Percentiles rank a stretch among this genome's conserved stretches.
Evolutionary conservation across 2,797 vertebrate genomes (phyloP).

Genomic region (Urosaurus nigricauda): DNA sequence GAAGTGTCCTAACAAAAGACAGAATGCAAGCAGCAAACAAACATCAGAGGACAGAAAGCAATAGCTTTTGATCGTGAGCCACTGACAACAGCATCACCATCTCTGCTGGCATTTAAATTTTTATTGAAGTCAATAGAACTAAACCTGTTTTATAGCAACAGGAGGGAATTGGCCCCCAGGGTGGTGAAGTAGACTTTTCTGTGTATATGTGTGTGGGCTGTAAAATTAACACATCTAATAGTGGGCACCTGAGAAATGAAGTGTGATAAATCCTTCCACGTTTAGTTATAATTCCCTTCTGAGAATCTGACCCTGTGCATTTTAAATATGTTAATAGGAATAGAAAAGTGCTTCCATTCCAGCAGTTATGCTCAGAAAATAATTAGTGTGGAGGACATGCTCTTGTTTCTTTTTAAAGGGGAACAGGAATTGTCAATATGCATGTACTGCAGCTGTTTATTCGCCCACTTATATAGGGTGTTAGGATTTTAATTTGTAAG

Average conservation of each 20-base stretch:
- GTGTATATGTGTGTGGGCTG: not conserved
- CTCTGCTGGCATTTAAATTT: not conserved
- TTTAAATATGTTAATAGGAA: slow-evolving; percentile 37
- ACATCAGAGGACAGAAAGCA: not conserved
- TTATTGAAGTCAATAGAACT: not conserved
- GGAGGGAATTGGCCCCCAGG: not conserved
- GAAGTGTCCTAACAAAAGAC: not conserved
- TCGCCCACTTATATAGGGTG: not conserved
- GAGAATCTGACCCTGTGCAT: slow-evolving; percentile 26
- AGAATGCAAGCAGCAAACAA: not conserved
- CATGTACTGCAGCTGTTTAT: not conserved
- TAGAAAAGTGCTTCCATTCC: slow-evolving; percentile 24
- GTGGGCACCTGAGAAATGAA: slow-evolving; percentile 22
- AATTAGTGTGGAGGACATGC: slow-evolving; percentile 34
- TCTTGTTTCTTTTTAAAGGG: slow-evolving; percentile 15
- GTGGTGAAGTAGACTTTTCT: not conserved
- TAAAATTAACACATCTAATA: slow-evolving; percentile 29
- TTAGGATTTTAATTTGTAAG: slow-evolving; percentile 20
- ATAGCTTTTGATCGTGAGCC: not conserved
- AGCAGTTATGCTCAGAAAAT: slow-evolving; percentile 28
- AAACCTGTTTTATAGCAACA: slow-evolving; percentile 16
- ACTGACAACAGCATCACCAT: not conserved
- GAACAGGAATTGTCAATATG: not conserved
- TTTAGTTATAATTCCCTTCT: not conserved
- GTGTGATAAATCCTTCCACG: slow-evolving; percentile 5